phyloP scores from a whole-genome alignment of 2,888 invertebrate genomes.

The Apamea anceps region DNA sequence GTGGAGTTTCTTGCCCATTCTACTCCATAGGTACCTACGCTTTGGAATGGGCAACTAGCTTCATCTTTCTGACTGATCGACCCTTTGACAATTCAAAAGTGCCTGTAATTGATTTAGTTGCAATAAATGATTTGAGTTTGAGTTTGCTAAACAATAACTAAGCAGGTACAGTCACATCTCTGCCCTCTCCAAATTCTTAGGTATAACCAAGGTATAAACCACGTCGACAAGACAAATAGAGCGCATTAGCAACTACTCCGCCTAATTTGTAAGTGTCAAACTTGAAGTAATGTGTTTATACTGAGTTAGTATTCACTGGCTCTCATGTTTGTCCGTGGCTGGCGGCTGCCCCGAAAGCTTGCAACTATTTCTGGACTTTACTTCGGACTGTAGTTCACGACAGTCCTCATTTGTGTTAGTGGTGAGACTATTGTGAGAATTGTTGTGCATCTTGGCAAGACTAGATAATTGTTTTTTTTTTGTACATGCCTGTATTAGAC shows the following conservation, averaged over 20 bases:
- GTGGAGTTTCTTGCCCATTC: too few species aligned
- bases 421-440: neutral
- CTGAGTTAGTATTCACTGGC: conserved; percentile 31
- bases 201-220: neutral
- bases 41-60: too few species aligned
- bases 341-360: conserved; percentile 29
- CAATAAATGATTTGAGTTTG: too few species aligned
- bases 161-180: neutral
- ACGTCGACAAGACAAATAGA: conserved; percentile 45
- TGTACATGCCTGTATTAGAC: neutral
- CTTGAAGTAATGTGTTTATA: conserved; percentile 55
- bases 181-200: conserved; percentile 18
- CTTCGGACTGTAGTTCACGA: conserved; percentile 12
- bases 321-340: conserved; percentile 24
- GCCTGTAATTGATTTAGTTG: too few species aligned
- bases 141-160: neutral
- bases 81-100: too few species aligned
- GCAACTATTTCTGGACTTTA: conserved; percentile 51
- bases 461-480: neutral
- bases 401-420: conserved; percentile 32
- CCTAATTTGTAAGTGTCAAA: conserved; percentile 61
- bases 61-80: too few species aligned
- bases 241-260: conserved; percentile 39
- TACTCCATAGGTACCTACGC: too few species aligned
- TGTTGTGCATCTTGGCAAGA: neutral